Evolutionary conservation across 2,888 invertebrate species (phyloP), one percentile per base, ranked within the genome.

Genomic region (Dusona sp.): DNA sequence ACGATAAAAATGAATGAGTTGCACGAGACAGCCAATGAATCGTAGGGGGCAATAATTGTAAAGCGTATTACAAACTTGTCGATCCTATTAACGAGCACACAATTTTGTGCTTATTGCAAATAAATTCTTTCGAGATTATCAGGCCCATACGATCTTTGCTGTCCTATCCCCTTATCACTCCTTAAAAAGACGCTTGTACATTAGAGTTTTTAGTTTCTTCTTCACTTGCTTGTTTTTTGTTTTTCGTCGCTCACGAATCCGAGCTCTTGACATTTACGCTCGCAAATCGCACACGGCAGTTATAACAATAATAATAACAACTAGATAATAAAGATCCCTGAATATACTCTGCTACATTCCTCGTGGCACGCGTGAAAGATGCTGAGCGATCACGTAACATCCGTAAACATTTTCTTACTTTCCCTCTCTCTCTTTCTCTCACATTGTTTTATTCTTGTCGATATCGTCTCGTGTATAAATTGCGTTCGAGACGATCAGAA

Each of bases 261-360:
- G 78, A 67, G 42, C 33, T n/a, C 75, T 51, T 75, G 64, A 51
- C 67, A 79, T 86, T 67, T 80, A 70, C 80, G 64, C 86, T 61
- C 74, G 68, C 80, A 61, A 85, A 75, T 82, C 85, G 88, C 84
- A 79, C 79, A 83, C 83, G 83, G 83, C 85, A 75, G 83, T 88
- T 75, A 65, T 86, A 83, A 88, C 86, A 83, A 81, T 78, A 72
- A 75, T 84, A 73, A 77, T 78, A 88, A 89, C 92, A 93, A 92
- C 91, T 93, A 93, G 88, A 91, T 90, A 92, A 92, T 93, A 93
- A 93, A 93, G 92, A 93, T 94, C 93, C 93, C 93, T 94, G 94
- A 94, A 94, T 93, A 91, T 88, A 88, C 81, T 88, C 87, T 88
- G 79, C 86, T 88, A 87, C 89, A 88, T 89, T 88, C 77, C 86